A percentile compares a stretch with the other conserved stretches of the same genome.
These are phyloP conservation scores for Sebastes hubbsi DNA, from an alignment of 2,797 vertebrate genomes.

Conservation along the genomic window DNA sequence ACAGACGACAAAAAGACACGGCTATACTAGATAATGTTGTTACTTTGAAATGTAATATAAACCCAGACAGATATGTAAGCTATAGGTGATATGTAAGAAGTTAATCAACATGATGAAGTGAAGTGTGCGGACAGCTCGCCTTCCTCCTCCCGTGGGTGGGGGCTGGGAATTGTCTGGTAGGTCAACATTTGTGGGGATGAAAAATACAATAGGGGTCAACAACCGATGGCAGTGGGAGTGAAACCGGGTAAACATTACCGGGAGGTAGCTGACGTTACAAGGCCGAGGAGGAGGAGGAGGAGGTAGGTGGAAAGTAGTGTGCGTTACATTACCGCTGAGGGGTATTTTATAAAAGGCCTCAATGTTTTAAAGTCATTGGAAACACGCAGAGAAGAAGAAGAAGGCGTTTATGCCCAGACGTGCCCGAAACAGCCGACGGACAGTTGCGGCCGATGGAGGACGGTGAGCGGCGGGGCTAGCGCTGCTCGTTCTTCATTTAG, in stretches of 20 bases:
- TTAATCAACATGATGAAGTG: constrained; percentile 20
- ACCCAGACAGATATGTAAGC: neutral
- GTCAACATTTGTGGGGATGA: constrained; percentile 26
- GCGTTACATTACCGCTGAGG: constrained; percentile 17
- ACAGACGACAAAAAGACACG: constrained; percentile 19
- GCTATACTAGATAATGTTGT: neutral
- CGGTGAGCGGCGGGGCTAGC: too few relatives aligned
- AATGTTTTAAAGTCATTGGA: constrained; percentile 54
- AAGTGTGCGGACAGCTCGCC: constrained; percentile 18
- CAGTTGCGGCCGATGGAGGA: too few relatives aligned
- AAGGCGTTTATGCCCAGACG: constrained; percentile 54
- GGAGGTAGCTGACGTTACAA: constrained; percentile 57
- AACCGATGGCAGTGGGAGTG: neutral
- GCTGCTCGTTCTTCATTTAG: too few relatives aligned
- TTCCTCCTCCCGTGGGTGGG: constrained; percentile 3
- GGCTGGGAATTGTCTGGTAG: neutral
- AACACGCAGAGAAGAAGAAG: constrained; percentile 33
- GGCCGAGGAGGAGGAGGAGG: constrained; percentile 9
- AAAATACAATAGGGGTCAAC: constrained; percentile 56
- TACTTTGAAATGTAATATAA: neutral
- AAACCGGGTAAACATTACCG: constrained; percentile 39
- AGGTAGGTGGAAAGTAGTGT: constrained; percentile 34
- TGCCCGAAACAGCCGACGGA: constrained; percentile 1
- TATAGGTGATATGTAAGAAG: neutral
- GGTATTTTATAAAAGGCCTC: constrained; percentile 58